A percentile compares a stretch with the other conserved stretches of the same genome.
These are phyloP conservation scores for Scopus umbretta DNA, from an alignment of 2,113 vertebrate genomes.

Conservation along the genomic window DNA sequence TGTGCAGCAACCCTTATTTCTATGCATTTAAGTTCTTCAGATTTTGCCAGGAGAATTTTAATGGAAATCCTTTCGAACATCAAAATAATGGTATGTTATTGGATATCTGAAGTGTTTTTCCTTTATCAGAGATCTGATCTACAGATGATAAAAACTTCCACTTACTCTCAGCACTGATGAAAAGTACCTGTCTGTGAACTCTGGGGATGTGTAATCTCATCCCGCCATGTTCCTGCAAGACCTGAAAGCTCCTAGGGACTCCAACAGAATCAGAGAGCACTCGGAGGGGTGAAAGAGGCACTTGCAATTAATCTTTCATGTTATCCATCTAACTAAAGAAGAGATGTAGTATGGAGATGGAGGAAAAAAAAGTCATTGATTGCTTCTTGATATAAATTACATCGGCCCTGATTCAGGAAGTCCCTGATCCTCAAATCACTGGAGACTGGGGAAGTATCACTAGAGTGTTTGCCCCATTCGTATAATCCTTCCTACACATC, in stretches of 20 bases:
- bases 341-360: not conserved
- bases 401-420: not conserved
- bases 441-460: not conserved
- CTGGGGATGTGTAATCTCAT: not conserved
- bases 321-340: not conserved
- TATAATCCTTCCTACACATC: not conserved
- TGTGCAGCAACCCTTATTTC: not conserved
- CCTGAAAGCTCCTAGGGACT: not conserved
- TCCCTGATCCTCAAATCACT: not conserved
- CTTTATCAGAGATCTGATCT: not conserved
- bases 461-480: too few species aligned
- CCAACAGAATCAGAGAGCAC: not conserved
- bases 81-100: not conserved
- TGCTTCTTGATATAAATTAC: not conserved
- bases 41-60: not conserved
- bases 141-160: not conserved
- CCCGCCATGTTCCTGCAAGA: not conserved
- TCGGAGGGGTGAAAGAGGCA: not conserved
- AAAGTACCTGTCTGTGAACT: not conserved
- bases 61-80: not conserved
- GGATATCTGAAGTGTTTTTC: not conserved
- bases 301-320: not conserved
- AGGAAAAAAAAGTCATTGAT: too few species aligned
- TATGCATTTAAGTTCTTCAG: not conserved
- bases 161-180: not conserved